Evolutionary conservation across 2,113 vertebrate species (phyloP).

Genomic region (Oreochromis aureus): DNA sequence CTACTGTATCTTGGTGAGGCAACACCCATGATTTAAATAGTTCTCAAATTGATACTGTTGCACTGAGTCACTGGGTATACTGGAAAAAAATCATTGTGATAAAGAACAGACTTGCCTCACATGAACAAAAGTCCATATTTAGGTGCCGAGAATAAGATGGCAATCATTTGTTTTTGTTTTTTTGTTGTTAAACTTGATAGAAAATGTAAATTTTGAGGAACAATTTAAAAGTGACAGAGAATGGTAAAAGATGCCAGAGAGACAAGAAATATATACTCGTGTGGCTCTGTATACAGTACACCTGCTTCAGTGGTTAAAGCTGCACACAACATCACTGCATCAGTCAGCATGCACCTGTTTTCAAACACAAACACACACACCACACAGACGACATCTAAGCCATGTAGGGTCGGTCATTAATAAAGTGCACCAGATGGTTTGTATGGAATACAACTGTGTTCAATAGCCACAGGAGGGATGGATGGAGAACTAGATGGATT

Average conservation of each 20-base stretch:
- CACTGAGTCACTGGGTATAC: background rate
- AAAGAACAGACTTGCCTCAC: background rate
- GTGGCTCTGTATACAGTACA: slow-evolving; percentile 1
- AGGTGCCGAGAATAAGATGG: background rate
- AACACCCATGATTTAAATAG: background rate
- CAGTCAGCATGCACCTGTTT: slow-evolving; percentile 61
- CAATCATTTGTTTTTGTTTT: background rate
- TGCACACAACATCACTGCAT: slow-evolving; percentile 41
- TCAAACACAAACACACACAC: slow-evolving; percentile 11
- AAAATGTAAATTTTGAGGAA: background rate
- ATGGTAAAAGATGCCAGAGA: background rate
- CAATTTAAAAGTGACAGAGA: background rate
- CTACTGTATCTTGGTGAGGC: background rate
- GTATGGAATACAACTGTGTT: slow-evolving; percentile 68
- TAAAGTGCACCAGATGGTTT: slow-evolving; percentile 73
- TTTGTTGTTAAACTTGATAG: background rate
- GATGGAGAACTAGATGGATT: slow-evolving; percentile 31
- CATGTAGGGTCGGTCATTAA: slow-evolving; percentile 70
- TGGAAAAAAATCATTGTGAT: background rate
- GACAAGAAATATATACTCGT: background rate
- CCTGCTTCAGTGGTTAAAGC: slow-evolving; percentile 44
- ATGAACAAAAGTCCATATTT: background rate
- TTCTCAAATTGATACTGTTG: background rate
- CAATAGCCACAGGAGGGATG: slow-evolving; percentile 60
- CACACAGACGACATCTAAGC: slow-evolving; percentile 40